Conservation (phyloP, 2,888 invertebrate genomes). For the Hemaris fuciformis region DNA sequence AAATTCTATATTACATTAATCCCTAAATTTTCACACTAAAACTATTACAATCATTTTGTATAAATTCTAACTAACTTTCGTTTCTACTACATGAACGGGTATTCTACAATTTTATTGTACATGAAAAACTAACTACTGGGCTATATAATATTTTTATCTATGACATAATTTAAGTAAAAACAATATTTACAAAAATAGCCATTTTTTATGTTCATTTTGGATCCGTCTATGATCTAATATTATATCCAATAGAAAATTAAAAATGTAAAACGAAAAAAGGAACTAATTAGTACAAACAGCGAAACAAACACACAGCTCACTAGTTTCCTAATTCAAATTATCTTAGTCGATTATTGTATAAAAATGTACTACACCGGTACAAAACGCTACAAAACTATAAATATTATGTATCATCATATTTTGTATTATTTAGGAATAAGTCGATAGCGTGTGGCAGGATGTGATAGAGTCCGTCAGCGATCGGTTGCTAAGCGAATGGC, state of each 20-base stretch:
- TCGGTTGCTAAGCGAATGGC: conserved; percentile 23
- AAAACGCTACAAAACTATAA: conserved; percentile 55
- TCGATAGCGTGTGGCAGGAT: conserved; percentile 37
- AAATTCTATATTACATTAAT: conserved; percentile 70
- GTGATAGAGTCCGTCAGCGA: conserved; percentile 20
- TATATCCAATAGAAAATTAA: conserved; percentile 45
- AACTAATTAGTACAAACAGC: conserved; percentile 46
- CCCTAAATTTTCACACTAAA: conserved; percentile 68
- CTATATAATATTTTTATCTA: conserved; percentile 68
- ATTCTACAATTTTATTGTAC: conserved; percentile 80
- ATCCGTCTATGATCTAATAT: conserved; percentile 55
- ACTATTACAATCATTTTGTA: conserved; percentile 73
- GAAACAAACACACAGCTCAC: conserved; percentile 46
- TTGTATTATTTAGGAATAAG: conserved; percentile 34
- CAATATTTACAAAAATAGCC: conserved; percentile 80
- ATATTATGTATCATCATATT: conserved; percentile 29
- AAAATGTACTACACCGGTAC: conserved; percentile 53
- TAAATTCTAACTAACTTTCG: conserved; percentile 74
- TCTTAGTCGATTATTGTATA: conserved; percentile 34
- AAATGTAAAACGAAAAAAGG: conserved; percentile 45
- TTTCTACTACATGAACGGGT: conserved; percentile 66
- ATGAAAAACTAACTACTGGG: conserved; percentile 77
- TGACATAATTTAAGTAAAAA: conserved; percentile 77
- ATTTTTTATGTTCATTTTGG: conserved; percentile 60
- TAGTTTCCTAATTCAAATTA: conserved; percentile 35